These are phyloP conservation scores for Sinhomidia bicolor DNA, from an alignment of 2,888 invertebrate genomes.

Conservation along the genomic window DNA sequence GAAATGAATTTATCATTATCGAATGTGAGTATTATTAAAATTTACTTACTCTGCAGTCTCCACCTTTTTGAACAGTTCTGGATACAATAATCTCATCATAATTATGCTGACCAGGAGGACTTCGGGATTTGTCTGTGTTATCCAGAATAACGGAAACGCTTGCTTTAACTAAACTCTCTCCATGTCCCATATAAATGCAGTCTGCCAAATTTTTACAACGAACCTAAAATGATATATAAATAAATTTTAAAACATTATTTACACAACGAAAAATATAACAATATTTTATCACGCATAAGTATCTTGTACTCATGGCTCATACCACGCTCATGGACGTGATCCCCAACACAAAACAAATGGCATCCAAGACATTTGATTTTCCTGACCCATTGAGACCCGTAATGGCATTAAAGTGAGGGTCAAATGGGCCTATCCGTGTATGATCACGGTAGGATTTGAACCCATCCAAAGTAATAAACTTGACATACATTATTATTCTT, in stretches of 20 bases:
- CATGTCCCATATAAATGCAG: slow-evolving; percentile 96
- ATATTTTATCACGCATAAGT: too few relatives aligned
- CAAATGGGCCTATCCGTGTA: slow-evolving; percentile 95
- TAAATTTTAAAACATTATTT: neutral
- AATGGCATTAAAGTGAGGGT: slow-evolving; percentile 97
- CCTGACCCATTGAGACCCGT: slow-evolving; percentile 99
- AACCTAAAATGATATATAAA: slow-evolving; percentile 85
- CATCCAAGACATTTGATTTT: slow-evolving; percentile 98
- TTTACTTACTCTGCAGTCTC: slow-evolving; percentile 77
- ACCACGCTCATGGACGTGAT: slow-evolving; percentile 96
- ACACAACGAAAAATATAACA: neutral
- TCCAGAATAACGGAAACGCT: slow-evolving; percentile 98
- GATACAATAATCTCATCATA: slow-evolving; percentile 95
- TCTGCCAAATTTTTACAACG: slow-evolving; percentile 95
- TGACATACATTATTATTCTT: slow-evolving; percentile 95
- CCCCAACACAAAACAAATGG: slow-evolving; percentile 98
- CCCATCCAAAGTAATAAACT: slow-evolving; percentile 95
- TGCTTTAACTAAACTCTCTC: slow-evolving; percentile 97
- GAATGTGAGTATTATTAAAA: too few relatives aligned
- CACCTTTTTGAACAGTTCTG: slow-evolving; percentile 83
- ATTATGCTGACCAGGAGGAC: slow-evolving; percentile 95
- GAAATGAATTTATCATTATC: neutral
- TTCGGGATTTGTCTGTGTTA: slow-evolving; percentile 89
- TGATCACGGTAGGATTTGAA: slow-evolving; percentile 98
- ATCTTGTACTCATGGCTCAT: slow-evolving; percentile 82